Conservation (phyloP, 2,888 invertebrate genomes). For the Agrochola lychnidis region DNA sequence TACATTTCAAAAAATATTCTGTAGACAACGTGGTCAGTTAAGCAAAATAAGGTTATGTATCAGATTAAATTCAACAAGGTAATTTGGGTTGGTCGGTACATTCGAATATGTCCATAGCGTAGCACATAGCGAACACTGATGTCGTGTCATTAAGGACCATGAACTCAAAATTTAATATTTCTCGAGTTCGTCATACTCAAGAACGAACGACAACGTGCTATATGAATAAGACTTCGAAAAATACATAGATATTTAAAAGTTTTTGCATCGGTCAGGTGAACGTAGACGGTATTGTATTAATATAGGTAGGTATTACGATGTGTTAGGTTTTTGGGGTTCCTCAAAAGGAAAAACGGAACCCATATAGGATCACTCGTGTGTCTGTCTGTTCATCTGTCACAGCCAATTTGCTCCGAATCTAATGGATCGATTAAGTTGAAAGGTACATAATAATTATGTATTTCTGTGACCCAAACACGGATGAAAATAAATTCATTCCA, state of each 20-base stretch:
- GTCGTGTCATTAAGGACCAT: conserved; percentile 83
- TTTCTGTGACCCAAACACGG: too few relatives aligned
- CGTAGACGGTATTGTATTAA: conserved; percentile 20
- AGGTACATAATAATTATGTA: too few relatives aligned
- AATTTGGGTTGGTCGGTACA: conserved; percentile 6
- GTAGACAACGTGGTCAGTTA: conserved; percentile 6
- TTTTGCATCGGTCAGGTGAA: conserved; percentile 32
- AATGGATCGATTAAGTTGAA: too few relatives aligned
- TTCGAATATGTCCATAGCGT: conserved; percentile 60
- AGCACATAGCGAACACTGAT: conserved; percentile 47
- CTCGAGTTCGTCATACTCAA: conserved; percentile 82
- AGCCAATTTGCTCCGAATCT: too few relatives aligned
- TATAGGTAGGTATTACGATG: conserved; percentile 8
- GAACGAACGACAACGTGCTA: conserved; percentile 33
- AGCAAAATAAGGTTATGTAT: conserved; percentile 17
- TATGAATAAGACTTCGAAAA: conserved; percentile 39
- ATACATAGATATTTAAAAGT: conserved; percentile 11
- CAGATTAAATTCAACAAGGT: conserved; percentile 22
- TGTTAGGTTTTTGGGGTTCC: background rate
- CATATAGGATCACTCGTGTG: too few relatives aligned
- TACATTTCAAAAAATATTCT: conserved; percentile 5
- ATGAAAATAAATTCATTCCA: too few relatives aligned
- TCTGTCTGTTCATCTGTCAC: too few relatives aligned
- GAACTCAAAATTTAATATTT: conserved; percentile 85
- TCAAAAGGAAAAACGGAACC: too few relatives aligned